These are phyloP conservation scores for Hoplias malabaricus DNA, from an alignment of 2,113 vertebrate species.

Conservation along the genomic window DNA sequence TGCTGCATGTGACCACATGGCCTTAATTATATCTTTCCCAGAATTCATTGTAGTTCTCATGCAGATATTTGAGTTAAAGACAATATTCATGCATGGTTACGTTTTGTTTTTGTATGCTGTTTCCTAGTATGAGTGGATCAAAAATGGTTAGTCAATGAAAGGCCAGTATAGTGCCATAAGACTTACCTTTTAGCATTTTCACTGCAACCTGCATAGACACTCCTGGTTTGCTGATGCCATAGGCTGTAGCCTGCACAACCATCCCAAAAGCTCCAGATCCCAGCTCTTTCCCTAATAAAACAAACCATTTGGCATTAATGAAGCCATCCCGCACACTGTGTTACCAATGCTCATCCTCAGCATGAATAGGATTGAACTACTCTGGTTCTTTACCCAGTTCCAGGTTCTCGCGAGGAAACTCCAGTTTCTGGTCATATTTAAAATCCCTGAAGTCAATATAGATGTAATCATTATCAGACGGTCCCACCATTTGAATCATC, in stretches of 20 bases:
- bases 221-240: conserved; percentile 84
- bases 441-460: conserved; percentile 90
- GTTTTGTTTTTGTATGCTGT: too few species aligned
- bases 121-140: too few species aligned
- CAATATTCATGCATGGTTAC: too few species aligned
- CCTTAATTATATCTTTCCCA: too few species aligned
- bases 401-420: conserved; percentile 94
- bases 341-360: too few species aligned
- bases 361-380: too few species aligned
- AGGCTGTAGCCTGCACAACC: conserved; percentile 90
- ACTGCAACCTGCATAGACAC: conserved; percentile 89
- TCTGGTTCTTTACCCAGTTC: conserved; percentile 82
- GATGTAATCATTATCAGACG: conserved; percentile 89
- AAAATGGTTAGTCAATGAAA: too few species aligned
- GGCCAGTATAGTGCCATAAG: too few species aligned
- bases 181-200: conserved; percentile 97
- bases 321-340: not conserved
- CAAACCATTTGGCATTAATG: not conserved
- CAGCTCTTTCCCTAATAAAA: conserved; percentile 79
- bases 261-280: conserved; percentile 95
- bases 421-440: conserved; percentile 87
- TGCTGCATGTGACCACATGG: too few species aligned
- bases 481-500: conserved; percentile 87
- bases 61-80: too few species aligned
- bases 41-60: too few species aligned